Evolutionary conservation across 2,888 invertebrate species (phyloP).

Genomic region (Bombylius discolor): DNA sequence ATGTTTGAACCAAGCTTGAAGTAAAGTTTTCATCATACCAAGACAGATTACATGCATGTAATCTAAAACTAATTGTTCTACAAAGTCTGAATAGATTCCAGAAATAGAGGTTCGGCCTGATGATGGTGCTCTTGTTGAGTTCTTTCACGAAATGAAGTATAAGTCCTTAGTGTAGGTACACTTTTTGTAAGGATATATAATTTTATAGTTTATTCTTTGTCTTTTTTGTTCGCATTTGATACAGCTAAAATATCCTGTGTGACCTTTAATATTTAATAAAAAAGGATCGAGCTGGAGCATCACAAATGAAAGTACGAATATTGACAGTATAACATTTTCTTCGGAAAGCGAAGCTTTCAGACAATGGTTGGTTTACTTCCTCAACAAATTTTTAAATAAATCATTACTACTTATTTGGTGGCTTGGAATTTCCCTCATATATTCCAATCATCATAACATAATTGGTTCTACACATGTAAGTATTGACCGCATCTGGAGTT

Average conservation of each 20-base stretch:
- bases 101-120: not conserved
- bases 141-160: not conserved
- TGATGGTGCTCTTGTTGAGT: not conserved
- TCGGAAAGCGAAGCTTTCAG: not conserved
- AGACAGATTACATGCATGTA: conserved; percentile 5
- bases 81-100: not conserved
- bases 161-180: not conserved
- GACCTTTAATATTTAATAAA: not conserved
- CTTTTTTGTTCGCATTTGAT: not conserved
- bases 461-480: conserved; percentile 5
- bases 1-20: not conserved
- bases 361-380: conserved; percentile 7
- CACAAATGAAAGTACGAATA: conserved; percentile 7
- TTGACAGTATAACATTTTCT: conserved; percentile 4
- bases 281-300: not conserved
- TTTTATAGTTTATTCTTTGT: not conserved
- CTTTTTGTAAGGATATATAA: not conserved
- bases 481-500: conserved; percentile 9
- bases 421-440: not conserved
- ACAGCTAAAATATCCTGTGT: not conserved
- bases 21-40: not conserved
- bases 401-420: conserved; percentile 5
- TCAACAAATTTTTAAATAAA: conserved; percentile 4
- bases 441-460: conserved; percentile 1
- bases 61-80: conserved; percentile 1